A percentile compares a stretch with the other conserved stretches of the same genome.
Evolutionary conservation across 1,140 invertebrate species (phyloP).

Genomic region (Drosophila arizonae): DNA sequence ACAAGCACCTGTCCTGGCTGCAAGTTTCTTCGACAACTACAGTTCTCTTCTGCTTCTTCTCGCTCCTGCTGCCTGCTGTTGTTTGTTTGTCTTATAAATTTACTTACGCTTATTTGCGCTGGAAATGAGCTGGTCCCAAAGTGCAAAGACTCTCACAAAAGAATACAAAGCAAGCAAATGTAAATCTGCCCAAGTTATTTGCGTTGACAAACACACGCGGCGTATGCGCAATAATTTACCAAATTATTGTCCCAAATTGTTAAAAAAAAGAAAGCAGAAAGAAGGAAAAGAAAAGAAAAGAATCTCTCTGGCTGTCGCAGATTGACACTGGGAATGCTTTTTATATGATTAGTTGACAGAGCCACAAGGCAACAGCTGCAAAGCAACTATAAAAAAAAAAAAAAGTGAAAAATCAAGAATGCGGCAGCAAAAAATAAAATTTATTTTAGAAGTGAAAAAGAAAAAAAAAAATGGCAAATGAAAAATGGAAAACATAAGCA

Average conservation of each 20-base stretch:
- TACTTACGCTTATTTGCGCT: constrained; percentile 79
- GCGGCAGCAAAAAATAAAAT: not conserved
- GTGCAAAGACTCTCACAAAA: constrained; percentile 35
- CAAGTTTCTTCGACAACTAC: constrained; percentile 50
- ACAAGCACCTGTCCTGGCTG: constrained; percentile 45
- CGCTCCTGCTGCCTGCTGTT: constrained; percentile 22
- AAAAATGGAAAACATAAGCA: constrained; percentile 28
- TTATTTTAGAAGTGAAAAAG: not conserved
- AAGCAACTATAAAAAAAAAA: not conserved
- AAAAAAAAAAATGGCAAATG: not conserved
- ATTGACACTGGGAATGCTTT: constrained; percentile 51
- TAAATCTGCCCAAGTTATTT: constrained; percentile 18
- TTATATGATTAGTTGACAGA: constrained; percentile 76
- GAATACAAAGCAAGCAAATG: not conserved
- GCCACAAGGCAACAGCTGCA: constrained; percentile 11
- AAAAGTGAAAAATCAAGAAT: not conserved
- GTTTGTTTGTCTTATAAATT: constrained; percentile 79
- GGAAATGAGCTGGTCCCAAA: constrained; percentile 65
- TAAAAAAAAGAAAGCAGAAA: constrained; percentile 5
- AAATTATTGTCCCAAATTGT: constrained; percentile 63
- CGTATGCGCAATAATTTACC: constrained; percentile 74
- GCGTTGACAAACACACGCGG: constrained; percentile 65
- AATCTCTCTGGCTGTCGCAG: constrained; percentile 1
- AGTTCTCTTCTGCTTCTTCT: not conserved
- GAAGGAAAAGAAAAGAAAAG: not conserved